Conservation (phyloP, 2,797 vertebrate species). For the Eulemur rubriventer region DNA sequence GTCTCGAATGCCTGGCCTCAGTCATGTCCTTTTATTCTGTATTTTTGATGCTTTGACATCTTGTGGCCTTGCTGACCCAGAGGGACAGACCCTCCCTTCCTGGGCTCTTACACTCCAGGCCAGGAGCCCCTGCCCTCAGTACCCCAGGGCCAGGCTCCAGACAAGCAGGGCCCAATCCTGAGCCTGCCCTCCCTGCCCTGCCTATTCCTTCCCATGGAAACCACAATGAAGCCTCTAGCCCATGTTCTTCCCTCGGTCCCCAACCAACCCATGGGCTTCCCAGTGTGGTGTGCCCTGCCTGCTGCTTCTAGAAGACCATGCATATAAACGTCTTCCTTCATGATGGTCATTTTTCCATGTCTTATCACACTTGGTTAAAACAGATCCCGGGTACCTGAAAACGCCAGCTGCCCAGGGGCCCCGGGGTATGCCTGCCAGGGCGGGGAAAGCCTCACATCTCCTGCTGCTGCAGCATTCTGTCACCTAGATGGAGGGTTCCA, state of each 20-base stretch:
- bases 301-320: neutral
- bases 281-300: rapidly evolving
- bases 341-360: neutral
- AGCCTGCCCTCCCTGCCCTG: neutral
- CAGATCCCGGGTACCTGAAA: neutral
- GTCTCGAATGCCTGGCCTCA: neutral
- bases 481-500: no score
- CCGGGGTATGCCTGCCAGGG: neutral
- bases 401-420: neutral
- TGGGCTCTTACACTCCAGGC: neutral
- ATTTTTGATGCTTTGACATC: neutral
- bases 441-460: neutral
- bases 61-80: neutral
- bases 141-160: neutral
- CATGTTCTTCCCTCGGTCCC: neutral
- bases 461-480: rapidly evolving
- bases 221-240: neutral
- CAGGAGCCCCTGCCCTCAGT: neutral
- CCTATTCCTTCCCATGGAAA: neutral
- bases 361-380: neutral
- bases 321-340: neutral
- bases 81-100: no score
- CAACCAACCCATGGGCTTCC: no score
- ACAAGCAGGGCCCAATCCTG: neutral
- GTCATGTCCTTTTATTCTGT: neutral